Conservation (phyloP, 2,888 invertebrate genomes). For the Acleris sparsana region DNA sequence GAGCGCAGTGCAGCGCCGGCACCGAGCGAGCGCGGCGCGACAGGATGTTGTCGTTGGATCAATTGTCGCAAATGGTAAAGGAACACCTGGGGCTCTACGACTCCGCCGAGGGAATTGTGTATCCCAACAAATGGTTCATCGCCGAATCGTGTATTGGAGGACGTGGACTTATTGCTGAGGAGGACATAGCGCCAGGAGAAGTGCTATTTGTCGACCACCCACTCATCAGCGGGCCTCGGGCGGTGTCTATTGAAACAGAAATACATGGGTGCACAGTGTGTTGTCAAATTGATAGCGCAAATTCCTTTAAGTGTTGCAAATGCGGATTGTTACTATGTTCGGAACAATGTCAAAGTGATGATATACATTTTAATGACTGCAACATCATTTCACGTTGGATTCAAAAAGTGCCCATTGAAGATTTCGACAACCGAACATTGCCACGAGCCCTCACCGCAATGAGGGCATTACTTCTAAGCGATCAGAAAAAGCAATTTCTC, state of each 20-base stretch:
- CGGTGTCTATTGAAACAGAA: slow-evolving; percentile 72
- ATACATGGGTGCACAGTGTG: slow-evolving; percentile 87
- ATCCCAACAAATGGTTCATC: slow-evolving; percentile 83
- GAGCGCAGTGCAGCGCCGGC: slow-evolving; percentile 74
- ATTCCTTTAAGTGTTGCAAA: slow-evolving; percentile 80
- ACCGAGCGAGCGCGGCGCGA: slow-evolving; percentile 66
- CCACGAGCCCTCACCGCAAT: slow-evolving; percentile 70
- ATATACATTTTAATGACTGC: slow-evolving; percentile 86
- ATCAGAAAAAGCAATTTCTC: slow-evolving; percentile 79
- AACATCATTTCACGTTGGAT: slow-evolving; percentile 83
- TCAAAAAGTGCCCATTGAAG: slow-evolving; percentile 74
- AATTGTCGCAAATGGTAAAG: slow-evolving; percentile 75
- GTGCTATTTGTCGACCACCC: slow-evolving; percentile 88
- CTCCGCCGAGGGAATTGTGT: slow-evolving; percentile 52
- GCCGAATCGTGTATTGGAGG: slow-evolving; percentile 85
- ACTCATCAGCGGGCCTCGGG: slow-evolving; percentile 87
- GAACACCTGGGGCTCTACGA: slow-evolving; percentile 70
- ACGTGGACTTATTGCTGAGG: slow-evolving; percentile 87
- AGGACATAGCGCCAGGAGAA: slow-evolving; percentile 87
- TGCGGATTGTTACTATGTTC: slow-evolving; percentile 89
- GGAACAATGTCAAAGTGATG: slow-evolving; percentile 83
- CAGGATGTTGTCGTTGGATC: slow-evolving; percentile 81
- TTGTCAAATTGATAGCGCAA: slow-evolving; percentile 73
- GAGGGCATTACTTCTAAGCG: slow-evolving; percentile 66
- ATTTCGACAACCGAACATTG: slow-evolving; percentile 62